Percentiles rank a stretch among this genome's conserved stretches.
Evolutionary conservation across 2,113 vertebrate genomes (phyloP).

Genomic region (Mus musculus): DNA sequence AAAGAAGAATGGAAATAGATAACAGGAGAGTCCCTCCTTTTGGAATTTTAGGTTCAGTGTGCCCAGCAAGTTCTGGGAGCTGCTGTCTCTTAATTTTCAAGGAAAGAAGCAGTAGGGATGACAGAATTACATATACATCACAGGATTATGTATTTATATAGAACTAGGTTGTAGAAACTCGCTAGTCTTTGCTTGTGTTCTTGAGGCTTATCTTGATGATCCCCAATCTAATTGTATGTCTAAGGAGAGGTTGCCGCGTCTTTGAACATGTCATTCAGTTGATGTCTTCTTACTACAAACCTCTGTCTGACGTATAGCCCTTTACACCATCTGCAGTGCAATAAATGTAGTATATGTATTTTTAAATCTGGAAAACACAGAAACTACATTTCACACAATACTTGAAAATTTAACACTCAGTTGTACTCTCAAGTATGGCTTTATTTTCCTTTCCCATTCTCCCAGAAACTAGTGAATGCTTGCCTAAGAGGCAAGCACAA

Average conservation of each 20-base stretch:
- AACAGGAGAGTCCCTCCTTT: background rate
- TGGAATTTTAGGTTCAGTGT: background rate
- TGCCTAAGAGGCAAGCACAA: background rate
- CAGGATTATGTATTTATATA: background rate
- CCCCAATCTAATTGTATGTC: constrained; percentile 60
- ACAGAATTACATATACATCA: background rate
- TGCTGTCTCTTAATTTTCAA: background rate
- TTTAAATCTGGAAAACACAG: constrained; percentile 20
- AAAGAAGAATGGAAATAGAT: background rate
- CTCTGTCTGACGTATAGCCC: background rate
- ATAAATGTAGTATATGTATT: background rate
- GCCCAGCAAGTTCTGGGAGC: background rate
- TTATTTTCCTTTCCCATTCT: background rate
- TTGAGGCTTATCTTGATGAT: constrained; percentile 21
- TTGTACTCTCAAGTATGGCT: background rate
- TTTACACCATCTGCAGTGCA: background rate
- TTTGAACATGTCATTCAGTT: background rate
- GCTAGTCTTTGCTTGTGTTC: constrained; percentile 37
- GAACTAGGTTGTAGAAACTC: background rate
- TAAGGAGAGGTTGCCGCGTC: background rate
- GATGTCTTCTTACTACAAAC: constrained; percentile 16
- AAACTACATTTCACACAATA: constrained; percentile 17
- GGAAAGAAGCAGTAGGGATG: background rate
- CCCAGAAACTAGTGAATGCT: background rate
- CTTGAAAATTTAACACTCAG: constrained; percentile 1